Base-by-base conservation (phyloP, 2,113 vertebrate species). In the Tupaia chinensis region DNA sequence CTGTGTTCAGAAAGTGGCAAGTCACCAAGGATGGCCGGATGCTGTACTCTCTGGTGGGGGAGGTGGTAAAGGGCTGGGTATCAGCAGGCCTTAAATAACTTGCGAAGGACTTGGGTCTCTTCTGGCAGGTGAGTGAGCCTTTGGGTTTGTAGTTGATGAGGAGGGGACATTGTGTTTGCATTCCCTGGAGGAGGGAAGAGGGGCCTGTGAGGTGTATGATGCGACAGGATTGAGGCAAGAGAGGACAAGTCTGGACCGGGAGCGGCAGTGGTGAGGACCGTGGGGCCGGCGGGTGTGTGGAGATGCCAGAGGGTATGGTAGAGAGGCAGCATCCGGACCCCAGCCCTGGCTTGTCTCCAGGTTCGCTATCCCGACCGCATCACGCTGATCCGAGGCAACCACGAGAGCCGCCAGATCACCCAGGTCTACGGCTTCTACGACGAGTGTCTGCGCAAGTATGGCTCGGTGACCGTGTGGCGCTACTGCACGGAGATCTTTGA, bases 401-500 rank as follows among this genome's bases (percentile, higher is more conserved):
- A 99, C 0, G 99, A 99, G 98, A 99, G 99, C 70, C 98, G 99
- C 4, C 99, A 99, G 97, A 99, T 99, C 98, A 99, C 99, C 2
- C 99, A 99, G 95, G 99, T 99, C 0, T 99, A 99, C 0, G 99
- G 99, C 63, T 99, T 99, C 98, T 99, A 99, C 2, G 99, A 99
- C 0, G 99, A 99, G 98, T 99, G 99, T 73, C 98, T 99, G 90
- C 99, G 99, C 82, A 99, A 99, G 76, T 99, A 99, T 0, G 99
- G 99, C 97, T 99, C 99, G 0, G 99, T 99, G 96, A 99, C 99
- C 0, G 99, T 99, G 17, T 99, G 99, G 99, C 98, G 99, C 91
- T 99, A 99, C 98, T 99, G 99, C 98, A 99, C 99, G 0, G 99
- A 99, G 98, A 99, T 99, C 97, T 99, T 99, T 5, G 99, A 99